Conservation (phyloP, 2,113 vertebrate species). For the Erythrocercus mccallii region DNA sequence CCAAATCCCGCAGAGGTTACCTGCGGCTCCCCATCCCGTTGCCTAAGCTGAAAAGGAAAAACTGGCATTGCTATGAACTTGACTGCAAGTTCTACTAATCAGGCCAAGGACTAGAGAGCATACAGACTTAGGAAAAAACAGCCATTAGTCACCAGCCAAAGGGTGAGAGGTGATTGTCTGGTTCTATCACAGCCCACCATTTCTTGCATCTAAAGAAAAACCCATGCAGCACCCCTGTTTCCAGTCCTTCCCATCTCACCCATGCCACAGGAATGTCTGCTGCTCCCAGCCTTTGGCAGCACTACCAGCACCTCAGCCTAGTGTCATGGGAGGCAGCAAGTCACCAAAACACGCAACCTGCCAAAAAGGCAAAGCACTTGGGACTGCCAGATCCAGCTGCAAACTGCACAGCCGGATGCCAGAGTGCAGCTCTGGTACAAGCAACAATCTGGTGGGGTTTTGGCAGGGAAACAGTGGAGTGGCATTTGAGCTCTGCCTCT, state of each 20-base stretch:
- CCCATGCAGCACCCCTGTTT: not conserved
- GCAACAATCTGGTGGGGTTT: not conserved
- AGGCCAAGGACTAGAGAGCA: not conserved
- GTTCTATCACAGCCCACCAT: not conserved
- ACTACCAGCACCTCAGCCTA: not conserved
- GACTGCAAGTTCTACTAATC: not conserved
- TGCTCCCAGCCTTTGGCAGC: not conserved
- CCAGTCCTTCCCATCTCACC: not conserved
- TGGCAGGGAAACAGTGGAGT: too few species aligned
- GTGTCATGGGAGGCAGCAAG: fast-evolving
- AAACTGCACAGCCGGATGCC: fast-evolving
- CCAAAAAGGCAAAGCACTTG: not conserved
- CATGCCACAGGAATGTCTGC: fast-evolving
- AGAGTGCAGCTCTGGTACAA: not conserved
- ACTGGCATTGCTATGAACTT: not conserved
- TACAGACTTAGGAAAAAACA: not conserved
- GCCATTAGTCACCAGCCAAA: not conserved
- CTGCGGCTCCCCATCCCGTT: fast-evolving
- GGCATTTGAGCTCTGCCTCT: not conserved
- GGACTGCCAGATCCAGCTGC: not conserved
- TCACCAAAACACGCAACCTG: fast-evolving
- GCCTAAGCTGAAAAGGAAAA: not conserved
- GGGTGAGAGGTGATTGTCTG: not conserved
- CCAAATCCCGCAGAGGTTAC: not conserved
- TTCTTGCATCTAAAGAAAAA: not conserved